Percentiles rank a stretch among this genome's conserved stretches.
These are phyloP conservation scores for Marisa cornuarietis DNA, from an alignment of 1,140 invertebrate species.

Conservation along the genomic window DNA sequence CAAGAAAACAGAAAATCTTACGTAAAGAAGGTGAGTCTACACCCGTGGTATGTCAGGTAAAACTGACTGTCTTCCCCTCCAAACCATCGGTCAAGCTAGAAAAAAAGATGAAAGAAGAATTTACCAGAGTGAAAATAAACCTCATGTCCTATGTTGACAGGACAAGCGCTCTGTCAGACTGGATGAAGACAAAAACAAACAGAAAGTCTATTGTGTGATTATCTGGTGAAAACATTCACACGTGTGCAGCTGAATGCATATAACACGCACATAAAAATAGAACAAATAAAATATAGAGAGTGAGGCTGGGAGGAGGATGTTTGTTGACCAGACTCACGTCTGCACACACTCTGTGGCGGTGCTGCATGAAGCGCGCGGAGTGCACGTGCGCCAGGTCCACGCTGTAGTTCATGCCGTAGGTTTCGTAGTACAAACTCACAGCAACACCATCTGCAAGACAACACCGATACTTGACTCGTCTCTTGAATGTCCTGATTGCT, in stretches of 20 bases:
- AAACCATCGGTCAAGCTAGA: conserved; percentile 15
- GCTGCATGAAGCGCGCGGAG: not conserved
- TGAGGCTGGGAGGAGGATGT: too few relatives aligned
- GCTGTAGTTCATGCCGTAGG: conserved; percentile 17
- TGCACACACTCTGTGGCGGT: conserved; percentile 1
- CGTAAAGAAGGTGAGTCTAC: conserved; percentile 4
- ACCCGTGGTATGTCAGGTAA: conserved; percentile 11
- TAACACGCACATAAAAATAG: not conserved
- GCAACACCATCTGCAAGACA: conserved; percentile 3
- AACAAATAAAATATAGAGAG: not conserved
- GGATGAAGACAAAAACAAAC: too few relatives aligned
- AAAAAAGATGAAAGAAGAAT: conserved; percentile 1
- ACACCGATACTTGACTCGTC: not conserved
- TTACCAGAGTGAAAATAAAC: conserved; percentile 7
- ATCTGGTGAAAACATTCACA: not conserved
- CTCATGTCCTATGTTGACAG: too few relatives aligned
- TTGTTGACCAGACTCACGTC: conserved; percentile 11
- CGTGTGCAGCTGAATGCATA: not conserved
- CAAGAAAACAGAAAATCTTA: not conserved
- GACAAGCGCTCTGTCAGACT: too few relatives aligned
- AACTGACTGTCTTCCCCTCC: conserved; percentile 3
- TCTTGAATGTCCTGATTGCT: too few relatives aligned
- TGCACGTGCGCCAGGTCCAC: not conserved
- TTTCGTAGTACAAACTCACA: conserved; percentile 11
- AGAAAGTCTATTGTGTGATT: too few relatives aligned